Base-by-base conservation (phyloP, 2,888 invertebrate genomes). In the Hartigia nigra region DNA sequence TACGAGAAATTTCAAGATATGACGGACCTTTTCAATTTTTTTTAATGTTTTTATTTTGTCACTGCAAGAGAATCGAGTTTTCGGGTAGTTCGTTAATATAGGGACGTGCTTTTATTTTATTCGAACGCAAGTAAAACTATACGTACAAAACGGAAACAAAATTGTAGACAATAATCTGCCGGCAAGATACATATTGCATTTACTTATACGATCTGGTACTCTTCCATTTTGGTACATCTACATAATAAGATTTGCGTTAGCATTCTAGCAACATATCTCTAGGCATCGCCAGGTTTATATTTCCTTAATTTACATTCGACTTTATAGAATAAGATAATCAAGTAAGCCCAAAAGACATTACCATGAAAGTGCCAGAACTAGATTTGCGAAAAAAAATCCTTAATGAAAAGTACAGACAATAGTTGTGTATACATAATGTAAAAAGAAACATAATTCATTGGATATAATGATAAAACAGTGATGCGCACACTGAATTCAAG, bases 291-390 rank as follows among this genome's bases (percentile, higher is more conserved):
- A 77, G 81, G 77, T 77, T 79, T 78, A 80, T 77, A 79, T 81
- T 80, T 79, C 55, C 82, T 79, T 83, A 86, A 85, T 87, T 87
- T 84, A 86, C 84, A 87, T 79, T 84, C 72, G 70, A 85, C 81
- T 84, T 82, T 84, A 86, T 82, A 83, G 81, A 55, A 85, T 82
- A 79, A 77, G 80, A 79, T 78, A 76, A 76, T 78, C 70, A 79
- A 79, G 80, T 78, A 77, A 86, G 74, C 39, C 77, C 79, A 70
- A 83, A 82, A 77, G 79, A 79, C 80, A 77, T 82, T 84, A 83
- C 79, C 82, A 79, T 76, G 82, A 83, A 78, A 81, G 82, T 84
- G 81, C 83, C 83, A 9, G 55, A 23, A 55, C 23, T 55, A 55
- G 23, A 55, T 23, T 55, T 55, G 55, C 23, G 23, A 55, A 55